A percentile compares a stretch with the other conserved stretches of the same genome.
These are phyloP conservation scores for Phaethon lepturus DNA, from an alignment of 2,113 vertebrate species.

Conservation along the genomic window DNA sequence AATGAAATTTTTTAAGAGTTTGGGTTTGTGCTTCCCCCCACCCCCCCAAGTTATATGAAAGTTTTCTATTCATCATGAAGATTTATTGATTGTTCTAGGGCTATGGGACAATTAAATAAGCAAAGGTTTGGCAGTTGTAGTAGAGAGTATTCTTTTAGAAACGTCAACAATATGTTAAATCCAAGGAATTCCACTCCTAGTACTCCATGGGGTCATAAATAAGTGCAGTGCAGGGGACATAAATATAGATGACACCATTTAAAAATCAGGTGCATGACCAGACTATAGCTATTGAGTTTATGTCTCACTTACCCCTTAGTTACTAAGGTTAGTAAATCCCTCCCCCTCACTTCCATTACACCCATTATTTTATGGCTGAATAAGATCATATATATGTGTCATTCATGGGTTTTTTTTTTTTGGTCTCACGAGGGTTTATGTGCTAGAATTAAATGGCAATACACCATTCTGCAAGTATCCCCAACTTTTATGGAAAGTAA, in stretches of 20 bases:
- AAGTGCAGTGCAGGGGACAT: constrained; percentile 52
- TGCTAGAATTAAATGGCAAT: constrained; percentile 63
- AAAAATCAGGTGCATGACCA: constrained; percentile 47
- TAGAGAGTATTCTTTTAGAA: constrained; percentile 65
- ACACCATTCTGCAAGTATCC: constrained; percentile 34
- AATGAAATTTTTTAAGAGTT: constrained; percentile 18
- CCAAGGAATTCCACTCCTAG: constrained; percentile 40
- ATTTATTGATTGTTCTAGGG: constrained; percentile 69
- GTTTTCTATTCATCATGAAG: constrained; percentile 63
- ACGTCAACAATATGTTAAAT: constrained; percentile 62
- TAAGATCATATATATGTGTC: constrained; percentile 42
- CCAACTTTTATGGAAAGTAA: constrained; percentile 38
- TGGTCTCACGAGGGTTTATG: background rate
- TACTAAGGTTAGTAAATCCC: constrained; percentile 46
- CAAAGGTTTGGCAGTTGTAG: constrained; percentile 73
- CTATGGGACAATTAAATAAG: constrained; percentile 68
- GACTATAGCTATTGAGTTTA: constrained; percentile 41
- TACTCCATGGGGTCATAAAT: constrained; percentile 9
- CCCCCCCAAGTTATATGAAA: constrained; percentile 37
- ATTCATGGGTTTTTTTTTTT: background rate
- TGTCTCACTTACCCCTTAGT: constrained; percentile 10
- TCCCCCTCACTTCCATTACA: background rate
- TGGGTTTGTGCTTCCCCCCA: background rate
- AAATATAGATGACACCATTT: constrained; percentile 49
- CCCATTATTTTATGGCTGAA: constrained; percentile 60